A percentile compares a stretch with the other conserved stretches of the same genome.
These are phyloP conservation scores for Scaptomyza hsui DNA, from an alignment of 1,140 invertebrate genomes.

Conservation along the genomic window DNA sequence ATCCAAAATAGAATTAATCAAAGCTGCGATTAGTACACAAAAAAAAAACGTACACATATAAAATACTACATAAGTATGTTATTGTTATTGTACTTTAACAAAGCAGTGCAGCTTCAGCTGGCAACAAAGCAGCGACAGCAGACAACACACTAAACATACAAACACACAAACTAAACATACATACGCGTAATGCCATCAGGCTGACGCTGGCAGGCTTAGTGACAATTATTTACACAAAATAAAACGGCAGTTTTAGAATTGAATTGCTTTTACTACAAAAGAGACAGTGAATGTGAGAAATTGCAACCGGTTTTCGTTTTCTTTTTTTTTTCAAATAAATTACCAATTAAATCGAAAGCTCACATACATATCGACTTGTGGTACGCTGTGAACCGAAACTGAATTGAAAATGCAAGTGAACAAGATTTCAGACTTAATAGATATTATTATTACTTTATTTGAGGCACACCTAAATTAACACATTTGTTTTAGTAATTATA, in stretches of 20 bases:
- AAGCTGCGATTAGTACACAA: constrained; percentile 20
- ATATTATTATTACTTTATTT: not conserved
- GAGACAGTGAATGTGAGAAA: constrained; percentile 13
- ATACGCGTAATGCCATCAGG: constrained; percentile 9
- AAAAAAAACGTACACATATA: not conserved
- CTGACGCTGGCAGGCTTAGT: not conserved
- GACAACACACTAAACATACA: not conserved
- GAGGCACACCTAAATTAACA: constrained; percentile 8
- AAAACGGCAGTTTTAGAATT: constrained; percentile 12
- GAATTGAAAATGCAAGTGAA: not conserved
- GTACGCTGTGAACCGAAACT: not conserved
- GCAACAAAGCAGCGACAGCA: not conserved
- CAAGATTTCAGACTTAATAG: not conserved
- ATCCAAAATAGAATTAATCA: constrained; percentile 41
- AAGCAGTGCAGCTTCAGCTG: constrained; percentile 12
- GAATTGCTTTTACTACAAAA: not conserved
- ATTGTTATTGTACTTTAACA: constrained; percentile 27
- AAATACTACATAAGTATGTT: too few species aligned
- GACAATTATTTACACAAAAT: constrained; percentile 13
- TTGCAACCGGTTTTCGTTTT: constrained; percentile 21
- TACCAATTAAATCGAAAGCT: constrained; percentile 8
- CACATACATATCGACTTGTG: not conserved
- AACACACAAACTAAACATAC: not conserved
- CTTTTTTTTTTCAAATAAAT: constrained; percentile 3
- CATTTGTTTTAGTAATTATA: constrained; percentile 7